phyloP scores from a whole-genome alignment of 2,113 vertebrate species.

The Melanostigma gelatinosum region DNA sequence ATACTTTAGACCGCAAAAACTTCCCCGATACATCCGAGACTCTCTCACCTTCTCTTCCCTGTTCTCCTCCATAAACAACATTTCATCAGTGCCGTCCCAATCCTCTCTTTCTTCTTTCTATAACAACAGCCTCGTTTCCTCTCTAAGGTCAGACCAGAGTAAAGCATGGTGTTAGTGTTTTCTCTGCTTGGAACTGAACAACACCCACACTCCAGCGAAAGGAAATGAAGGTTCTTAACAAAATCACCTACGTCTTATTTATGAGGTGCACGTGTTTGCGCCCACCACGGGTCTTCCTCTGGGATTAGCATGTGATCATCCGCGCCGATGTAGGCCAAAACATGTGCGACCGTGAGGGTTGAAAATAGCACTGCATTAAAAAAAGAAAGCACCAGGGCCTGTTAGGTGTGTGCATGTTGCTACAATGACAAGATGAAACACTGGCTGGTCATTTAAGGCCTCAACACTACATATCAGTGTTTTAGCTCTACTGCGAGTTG shows the following conservation, averaged over 20 bases:
- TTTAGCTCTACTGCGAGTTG: too few relatives aligned
- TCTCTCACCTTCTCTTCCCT: not conserved
- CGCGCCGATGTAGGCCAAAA: not conserved
- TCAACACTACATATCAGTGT: not conserved
- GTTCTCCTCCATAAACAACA: not conserved
- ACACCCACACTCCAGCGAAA: slow-evolving; percentile 32
- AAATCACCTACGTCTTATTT: not conserved
- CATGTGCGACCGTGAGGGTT: not conserved
- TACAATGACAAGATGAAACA: not conserved
- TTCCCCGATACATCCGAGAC: not conserved
- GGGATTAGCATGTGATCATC: not conserved
- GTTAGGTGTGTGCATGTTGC: not conserved
- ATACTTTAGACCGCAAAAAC: not conserved
- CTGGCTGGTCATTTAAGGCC: not conserved
- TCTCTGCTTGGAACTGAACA: slow-evolving; percentile 1
- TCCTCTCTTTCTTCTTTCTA: not conserved
- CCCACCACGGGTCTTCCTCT: not conserved
- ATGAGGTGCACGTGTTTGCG: not conserved
- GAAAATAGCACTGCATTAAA: not conserved
- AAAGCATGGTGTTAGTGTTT: not conserved
- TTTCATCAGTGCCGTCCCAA: not conserved
- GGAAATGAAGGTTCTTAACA: not conserved
- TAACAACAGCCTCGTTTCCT: not conserved
- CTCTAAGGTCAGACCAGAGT: slow-evolving; percentile 5
- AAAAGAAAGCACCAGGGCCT: not conserved